Percentiles rank a stretch among this genome's conserved stretches.
Evolutionary conservation across 2,113 vertebrate genomes (phyloP).

Genomic region (Campylorhamphus procurvoides): DNA sequence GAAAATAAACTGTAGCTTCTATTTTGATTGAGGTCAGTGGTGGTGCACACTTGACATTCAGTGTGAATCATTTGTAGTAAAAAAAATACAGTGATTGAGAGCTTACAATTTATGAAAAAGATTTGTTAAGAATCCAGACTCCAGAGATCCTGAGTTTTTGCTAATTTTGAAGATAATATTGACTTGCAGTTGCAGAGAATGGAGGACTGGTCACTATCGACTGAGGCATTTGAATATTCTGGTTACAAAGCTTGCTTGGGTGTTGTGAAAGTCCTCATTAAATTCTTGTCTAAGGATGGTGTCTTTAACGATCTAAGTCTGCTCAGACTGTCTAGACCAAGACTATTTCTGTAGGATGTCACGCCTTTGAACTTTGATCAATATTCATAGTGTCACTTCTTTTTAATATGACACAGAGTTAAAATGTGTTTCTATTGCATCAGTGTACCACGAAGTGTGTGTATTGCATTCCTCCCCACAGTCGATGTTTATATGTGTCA

Average conservation of each 20-base stretch:
- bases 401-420: slow-evolving; percentile 19
- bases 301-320: slow-evolving; percentile 30
- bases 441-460: not conserved
- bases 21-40: not conserved
- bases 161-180: not conserved
- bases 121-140: not conserved
- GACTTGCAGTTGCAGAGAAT: not conserved
- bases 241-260: not conserved
- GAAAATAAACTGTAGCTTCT: not conserved
- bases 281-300: not conserved
- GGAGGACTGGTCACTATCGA: not conserved
- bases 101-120: not conserved
- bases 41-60: not conserved
- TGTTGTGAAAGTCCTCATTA: slow-evolving; percentile 33
- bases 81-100: not conserved
- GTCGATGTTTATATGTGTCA: not conserved
- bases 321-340: slow-evolving; percentile 30
- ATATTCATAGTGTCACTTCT: slow-evolving; percentile 11
- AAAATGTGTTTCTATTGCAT: not conserved
- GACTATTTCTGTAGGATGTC: slow-evolving; percentile 9
- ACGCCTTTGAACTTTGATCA: slow-evolving; percentile 8
- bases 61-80: not conserved
- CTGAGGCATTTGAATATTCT: not conserved
- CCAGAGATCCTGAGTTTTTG: not conserved
- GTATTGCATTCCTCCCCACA: not conserved